Conservation (phyloP, 2,888 invertebrate species). For the Spisula subtruncata region DNA sequence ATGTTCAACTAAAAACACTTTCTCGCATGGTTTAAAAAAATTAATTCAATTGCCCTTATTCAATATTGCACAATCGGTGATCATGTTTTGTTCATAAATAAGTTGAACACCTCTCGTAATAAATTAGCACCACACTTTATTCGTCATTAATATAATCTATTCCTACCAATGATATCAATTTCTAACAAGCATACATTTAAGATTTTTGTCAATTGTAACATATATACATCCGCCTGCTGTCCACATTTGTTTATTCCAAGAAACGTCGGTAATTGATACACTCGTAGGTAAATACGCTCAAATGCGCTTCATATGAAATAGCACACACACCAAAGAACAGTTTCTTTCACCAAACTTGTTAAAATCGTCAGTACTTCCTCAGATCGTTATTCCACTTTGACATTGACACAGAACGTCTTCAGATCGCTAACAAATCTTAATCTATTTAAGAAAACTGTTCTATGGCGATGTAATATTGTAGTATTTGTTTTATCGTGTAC, state of each 20-base stretch:
- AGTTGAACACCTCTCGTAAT: too few relatives aligned
- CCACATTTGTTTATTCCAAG: too few relatives aligned
- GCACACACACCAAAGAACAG: not conserved
- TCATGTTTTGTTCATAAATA: too few relatives aligned
- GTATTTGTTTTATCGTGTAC: not conserved
- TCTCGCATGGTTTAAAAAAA: too few relatives aligned
- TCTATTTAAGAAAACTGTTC: conserved; percentile 11
- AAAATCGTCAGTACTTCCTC: not conserved
- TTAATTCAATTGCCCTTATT: too few relatives aligned
- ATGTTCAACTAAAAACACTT: too few relatives aligned
- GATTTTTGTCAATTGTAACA: not conserved
- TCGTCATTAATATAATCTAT: not conserved
- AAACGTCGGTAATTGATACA: too few relatives aligned
- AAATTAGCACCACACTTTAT: not conserved
- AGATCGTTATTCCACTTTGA: too few relatives aligned
- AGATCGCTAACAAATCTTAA: not conserved
- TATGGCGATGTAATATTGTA: not conserved
- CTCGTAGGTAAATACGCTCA: not conserved
- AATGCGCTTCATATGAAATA: not conserved
- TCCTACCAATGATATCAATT: not conserved
- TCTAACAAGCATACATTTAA: not conserved
- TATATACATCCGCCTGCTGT: not conserved
- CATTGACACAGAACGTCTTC: not conserved
- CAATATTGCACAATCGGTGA: too few relatives aligned
- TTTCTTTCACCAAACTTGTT: not conserved